Conservation (phyloP, 1,140 invertebrate species). For the Drosophila auraria region DNA sequence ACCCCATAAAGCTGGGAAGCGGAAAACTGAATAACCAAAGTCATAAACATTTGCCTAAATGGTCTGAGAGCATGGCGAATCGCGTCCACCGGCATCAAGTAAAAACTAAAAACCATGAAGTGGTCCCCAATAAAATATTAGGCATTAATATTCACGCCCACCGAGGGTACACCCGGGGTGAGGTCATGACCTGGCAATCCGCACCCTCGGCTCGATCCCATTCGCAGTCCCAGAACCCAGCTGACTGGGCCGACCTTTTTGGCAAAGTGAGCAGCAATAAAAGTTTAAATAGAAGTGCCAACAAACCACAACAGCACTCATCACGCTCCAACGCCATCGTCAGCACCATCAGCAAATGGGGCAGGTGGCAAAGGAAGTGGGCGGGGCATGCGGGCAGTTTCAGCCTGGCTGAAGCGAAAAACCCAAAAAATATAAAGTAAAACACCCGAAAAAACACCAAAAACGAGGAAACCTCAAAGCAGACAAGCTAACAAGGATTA, state of each 20-base stretch:
- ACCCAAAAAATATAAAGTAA: neutral
- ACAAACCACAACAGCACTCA: constrained; percentile 82
- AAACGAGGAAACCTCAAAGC: constrained; percentile 59
- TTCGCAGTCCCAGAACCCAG: constrained; percentile 17
- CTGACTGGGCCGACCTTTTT: constrained; percentile 59
- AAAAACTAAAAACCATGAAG: constrained; percentile 66
- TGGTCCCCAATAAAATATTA: constrained; percentile 58
- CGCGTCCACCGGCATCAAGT: constrained; percentile 30
- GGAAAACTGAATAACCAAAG: constrained; percentile 24
- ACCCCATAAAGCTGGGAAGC: constrained; percentile 32
- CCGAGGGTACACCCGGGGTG: neutral
- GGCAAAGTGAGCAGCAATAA: constrained; percentile 76
- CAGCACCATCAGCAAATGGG: constrained; percentile 49
- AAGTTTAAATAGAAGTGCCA: constrained; percentile 83
- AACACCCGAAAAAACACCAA: constrained; percentile 1
- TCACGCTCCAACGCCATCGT: constrained; percentile 74
- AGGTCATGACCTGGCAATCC: constrained; percentile 35
- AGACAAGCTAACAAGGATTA: constrained; percentile 74
- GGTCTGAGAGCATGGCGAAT: constrained; percentile 25
- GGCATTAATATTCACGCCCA: constrained; percentile 71
- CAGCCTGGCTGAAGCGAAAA: constrained; percentile 1
- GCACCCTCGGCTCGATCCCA: constrained; percentile 14
- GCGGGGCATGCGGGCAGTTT: constrained; percentile 7
- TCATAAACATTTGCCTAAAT: constrained; percentile 52
- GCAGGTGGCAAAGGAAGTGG: constrained; percentile 33